Evolutionary conservation across 1,140 invertebrate species (phyloP), one percentile per base, ranked within the genome.

Genomic region (Coboldia fuscipes): DNA sequence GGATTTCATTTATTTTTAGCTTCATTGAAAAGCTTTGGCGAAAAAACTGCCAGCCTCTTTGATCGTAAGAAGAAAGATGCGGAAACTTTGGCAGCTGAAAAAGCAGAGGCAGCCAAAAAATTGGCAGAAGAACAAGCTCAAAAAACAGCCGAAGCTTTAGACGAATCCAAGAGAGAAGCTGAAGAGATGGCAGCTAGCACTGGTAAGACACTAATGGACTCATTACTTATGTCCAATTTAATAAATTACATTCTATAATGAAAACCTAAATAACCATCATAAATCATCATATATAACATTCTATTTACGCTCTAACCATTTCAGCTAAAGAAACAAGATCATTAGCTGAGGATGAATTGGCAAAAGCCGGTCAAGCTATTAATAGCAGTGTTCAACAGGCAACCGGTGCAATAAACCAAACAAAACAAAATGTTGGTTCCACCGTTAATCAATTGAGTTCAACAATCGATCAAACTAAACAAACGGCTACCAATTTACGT

Each of bases 11-110:
- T 37, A 21, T 31, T 29, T 38, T 19, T 45, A 68, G 65, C 62
- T 21, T 65, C 65, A 36, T 60, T 68, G 55, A 62, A 63, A 52
- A 66, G 54, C 53, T 56, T 68, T 50, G 65, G 65, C 41, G 64
- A 66, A 51, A 67, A 68, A 51, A 67, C 66, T 18, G 61, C 63
- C 22, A 62, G 61, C 15, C 54, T 69, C 33, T 66, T 69, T 50
- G 64, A 66, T 26, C 57, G 60, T 37, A 69, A 69, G 58, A 69
- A 69, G 58, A 65, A 67, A 38, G 66, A 69, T 51, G 65, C 57
- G 6, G 62, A 61, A 39, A 59, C 65, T 37, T 37, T 68, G 36
- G 65, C 64, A n/a, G 40, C 47, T 18, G 63, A 68, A 39, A 68
- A 68, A 48, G 63, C 51, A 2, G 42, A 56, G 21, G 58, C 62